A percentile compares a stretch with the other conserved stretches of the same genome.
These are phyloP conservation scores for Ptychochromis oligacanthus DNA, from an alignment of 2,113 vertebrate species.

Conservation along the genomic window DNA sequence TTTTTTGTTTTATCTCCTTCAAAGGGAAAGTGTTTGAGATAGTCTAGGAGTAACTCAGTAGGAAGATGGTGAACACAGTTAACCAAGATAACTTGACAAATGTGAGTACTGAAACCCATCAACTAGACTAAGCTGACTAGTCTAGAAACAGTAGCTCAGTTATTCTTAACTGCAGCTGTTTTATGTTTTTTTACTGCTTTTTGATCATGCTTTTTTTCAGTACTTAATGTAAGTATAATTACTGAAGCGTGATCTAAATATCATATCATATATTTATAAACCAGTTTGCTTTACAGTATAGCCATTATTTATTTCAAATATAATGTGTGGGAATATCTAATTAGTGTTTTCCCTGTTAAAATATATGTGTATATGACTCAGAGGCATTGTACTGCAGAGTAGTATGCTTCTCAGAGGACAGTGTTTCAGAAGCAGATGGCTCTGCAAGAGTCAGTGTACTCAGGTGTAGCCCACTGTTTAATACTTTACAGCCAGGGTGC, in stretches of 20 bases:
- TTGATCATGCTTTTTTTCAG: background rate
- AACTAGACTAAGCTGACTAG: background rate
- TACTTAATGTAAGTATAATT: background rate
- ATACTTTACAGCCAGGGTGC: background rate
- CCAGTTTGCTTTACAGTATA: background rate
- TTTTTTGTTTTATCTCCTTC: background rate
- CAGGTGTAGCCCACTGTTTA: constrained; percentile 24
- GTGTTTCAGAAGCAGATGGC: constrained; percentile 6
- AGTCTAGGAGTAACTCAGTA: background rate
- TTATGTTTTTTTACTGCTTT: background rate
- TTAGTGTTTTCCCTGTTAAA: background rate
- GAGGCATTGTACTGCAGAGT: background rate
- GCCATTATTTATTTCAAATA: background rate
- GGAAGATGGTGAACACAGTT: constrained; percentile 18
- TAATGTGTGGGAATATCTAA: constrained; percentile 2
- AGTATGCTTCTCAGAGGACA: constrained; percentile 12
- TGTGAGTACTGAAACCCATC: constrained; percentile 21
- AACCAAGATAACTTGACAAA: background rate
- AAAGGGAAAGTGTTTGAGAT: constrained; percentile 17
- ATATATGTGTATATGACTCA: constrained; percentile 13
- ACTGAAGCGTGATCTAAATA: background rate
- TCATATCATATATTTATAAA: background rate
- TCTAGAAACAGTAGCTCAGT: background rate
- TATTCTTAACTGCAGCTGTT: background rate
- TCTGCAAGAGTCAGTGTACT: constrained; percentile 3